Evolutionary conservation across 92 coral and sea anemone species (phyloP).

Genomic region (Epizoanthus fatuus): DNA sequence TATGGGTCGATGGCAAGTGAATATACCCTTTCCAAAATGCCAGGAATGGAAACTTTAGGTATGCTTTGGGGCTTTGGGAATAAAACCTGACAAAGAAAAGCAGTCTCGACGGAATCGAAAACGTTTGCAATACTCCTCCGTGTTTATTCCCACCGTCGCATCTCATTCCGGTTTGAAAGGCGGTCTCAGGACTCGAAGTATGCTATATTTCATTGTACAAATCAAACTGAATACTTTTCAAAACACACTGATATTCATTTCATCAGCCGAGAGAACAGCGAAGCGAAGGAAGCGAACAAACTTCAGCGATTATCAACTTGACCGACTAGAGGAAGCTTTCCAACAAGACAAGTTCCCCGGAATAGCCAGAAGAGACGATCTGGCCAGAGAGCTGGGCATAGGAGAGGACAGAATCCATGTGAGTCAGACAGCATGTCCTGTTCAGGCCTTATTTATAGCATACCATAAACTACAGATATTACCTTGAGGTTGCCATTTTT

Average conservation of each 20-base stretch:
- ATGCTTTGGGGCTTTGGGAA: too few relatives aligned
- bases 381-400: constrained; percentile 71
- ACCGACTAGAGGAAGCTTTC: constrained; percentile 66
- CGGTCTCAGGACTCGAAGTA: neutral
- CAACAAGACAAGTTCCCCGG: constrained; percentile 72
- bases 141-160: too few relatives aligned
- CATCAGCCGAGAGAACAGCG: neutral
- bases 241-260: neutral
- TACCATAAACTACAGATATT: too few relatives aligned
- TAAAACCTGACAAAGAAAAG: neutral
- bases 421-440: neutral
- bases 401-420: constrained; percentile 80
- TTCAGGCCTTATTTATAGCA: too few relatives aligned
- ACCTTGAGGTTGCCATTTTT: too few relatives aligned
- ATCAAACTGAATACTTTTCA: neutral
- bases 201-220: neutral
- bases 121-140: neutral
- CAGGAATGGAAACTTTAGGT: too few relatives aligned
- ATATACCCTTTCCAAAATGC: too few relatives aligned
- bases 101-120: neutral
- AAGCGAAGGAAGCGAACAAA: too few relatives aligned
- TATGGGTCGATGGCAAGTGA: too few relatives aligned
- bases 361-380: constrained; percentile 55
- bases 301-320: too few relatives aligned
- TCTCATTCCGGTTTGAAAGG: too few relatives aligned